phyloP scores from a whole-genome alignment of 2,113 vertebrate species.

The Centrocercus urophasianus region DNA sequence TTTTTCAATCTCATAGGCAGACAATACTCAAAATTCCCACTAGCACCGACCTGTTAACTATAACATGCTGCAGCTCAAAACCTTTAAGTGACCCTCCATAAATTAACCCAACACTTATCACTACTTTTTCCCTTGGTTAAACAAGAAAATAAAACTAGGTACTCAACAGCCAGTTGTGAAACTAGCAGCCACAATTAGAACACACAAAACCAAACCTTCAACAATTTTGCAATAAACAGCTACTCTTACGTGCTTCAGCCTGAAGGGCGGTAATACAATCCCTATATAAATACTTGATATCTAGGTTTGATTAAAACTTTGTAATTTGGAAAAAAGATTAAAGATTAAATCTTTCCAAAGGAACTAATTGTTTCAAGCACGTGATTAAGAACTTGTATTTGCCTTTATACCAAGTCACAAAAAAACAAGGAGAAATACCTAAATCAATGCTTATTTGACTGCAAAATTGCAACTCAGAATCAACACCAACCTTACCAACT shows the following conservation, averaged over 20 bases:
- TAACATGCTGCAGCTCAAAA: accelerated
- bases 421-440: accelerated
- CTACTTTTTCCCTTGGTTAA: background rate
- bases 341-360: background rate
- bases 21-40: background rate
- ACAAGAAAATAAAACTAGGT: background rate
- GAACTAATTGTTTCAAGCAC: background rate
- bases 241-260: background rate
- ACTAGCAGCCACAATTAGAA: background rate
- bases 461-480: background rate
- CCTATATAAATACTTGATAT: background rate
- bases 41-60: background rate
- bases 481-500: background rate
- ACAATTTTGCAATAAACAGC: accelerated
- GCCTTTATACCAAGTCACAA: background rate
- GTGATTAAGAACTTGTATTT: background rate
- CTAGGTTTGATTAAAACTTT: background rate
- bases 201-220: background rate
- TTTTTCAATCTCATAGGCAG: background rate
- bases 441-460: background rate
- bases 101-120: background rate
- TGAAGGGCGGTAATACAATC: background rate
- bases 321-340: background rate
- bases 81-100: background rate
- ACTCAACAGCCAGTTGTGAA: background rate